These are phyloP conservation scores for Cyprinodon diabolis DNA, from an alignment of 2,797 vertebrate genomes.

Conservation along the genomic window DNA sequence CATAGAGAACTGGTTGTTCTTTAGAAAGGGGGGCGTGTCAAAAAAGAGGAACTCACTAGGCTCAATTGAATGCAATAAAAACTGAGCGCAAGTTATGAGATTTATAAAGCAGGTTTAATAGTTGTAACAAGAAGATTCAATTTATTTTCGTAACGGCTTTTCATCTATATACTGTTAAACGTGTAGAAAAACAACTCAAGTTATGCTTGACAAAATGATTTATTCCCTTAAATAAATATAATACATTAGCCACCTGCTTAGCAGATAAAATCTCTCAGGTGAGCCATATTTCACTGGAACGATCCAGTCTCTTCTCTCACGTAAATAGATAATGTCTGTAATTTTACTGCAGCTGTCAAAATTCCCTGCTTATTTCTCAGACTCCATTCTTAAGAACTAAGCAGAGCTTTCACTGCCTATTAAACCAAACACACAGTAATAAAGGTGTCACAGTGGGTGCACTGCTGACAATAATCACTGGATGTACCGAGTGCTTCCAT, in stretches of 20 bases:
- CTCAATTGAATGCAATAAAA: conserved; percentile 32
- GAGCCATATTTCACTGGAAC: conserved; percentile 24
- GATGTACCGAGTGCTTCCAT: background rate
- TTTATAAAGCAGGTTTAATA: conserved; percentile 30
- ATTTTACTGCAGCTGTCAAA: conserved; percentile 26
- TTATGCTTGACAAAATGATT: conserved; percentile 24
- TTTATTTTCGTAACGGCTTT: conserved; percentile 13
- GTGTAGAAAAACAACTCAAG: conserved; percentile 30
- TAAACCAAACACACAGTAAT: conserved; percentile 25
- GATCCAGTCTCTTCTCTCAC: conserved; percentile 16
- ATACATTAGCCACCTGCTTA: conserved; percentile 25
- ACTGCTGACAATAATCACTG: conserved; percentile 23
- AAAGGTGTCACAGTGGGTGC: conserved; percentile 6
- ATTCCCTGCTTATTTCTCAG: conserved; percentile 16
- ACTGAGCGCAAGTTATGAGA: conserved; percentile 25
- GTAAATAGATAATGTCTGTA: conserved; percentile 16
- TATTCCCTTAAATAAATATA: conserved; percentile 31
- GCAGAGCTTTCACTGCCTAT: conserved; percentile 10
- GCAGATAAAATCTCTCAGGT: conserved; percentile 32
- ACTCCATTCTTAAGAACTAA: conserved; percentile 1
- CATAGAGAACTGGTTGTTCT: background rate
- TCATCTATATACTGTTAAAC: conserved; percentile 23
- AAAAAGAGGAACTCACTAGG: conserved; percentile 12
- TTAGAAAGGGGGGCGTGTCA: conserved; percentile 22
- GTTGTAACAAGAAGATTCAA: conserved; percentile 23